These are phyloP conservation scores for Andricus grossulariae DNA, from an alignment of 1,140 invertebrate species.

Conservation along the genomic window DNA sequence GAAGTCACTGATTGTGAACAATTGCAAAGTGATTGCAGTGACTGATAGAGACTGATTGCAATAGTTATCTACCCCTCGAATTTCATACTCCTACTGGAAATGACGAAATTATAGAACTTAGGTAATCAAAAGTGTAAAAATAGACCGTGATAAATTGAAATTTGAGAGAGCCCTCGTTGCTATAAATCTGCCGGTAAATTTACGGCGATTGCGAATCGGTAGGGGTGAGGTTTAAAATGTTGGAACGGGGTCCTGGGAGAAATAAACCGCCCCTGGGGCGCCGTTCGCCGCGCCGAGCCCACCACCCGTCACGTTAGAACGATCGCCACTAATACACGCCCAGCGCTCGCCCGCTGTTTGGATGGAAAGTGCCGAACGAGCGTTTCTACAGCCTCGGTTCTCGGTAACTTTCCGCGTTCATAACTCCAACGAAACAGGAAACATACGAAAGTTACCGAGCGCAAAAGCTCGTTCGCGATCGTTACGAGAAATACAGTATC, in stretches of 20 bases:
- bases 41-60: too few relatives aligned
- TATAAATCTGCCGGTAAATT: constrained; percentile 24
- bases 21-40: too few relatives aligned
- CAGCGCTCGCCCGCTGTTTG: constrained; percentile 47
- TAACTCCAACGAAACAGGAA: constrained; percentile 41
- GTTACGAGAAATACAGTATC: neutral
- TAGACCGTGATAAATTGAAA: neutral
- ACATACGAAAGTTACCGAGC: constrained; percentile 37
- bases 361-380: constrained; percentile 64
- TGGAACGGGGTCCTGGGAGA: constrained; percentile 11
- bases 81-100: too few relatives aligned
- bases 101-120: too few relatives aligned
- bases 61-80: too few relatives aligned
- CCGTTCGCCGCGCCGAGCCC: constrained; percentile 37
- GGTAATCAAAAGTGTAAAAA: too few relatives aligned
- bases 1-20: too few relatives aligned
- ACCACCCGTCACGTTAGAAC: constrained; percentile 45
- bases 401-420: constrained; percentile 58
- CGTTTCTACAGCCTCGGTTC: constrained; percentile 45
- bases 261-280: constrained; percentile 9
- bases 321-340: constrained; percentile 48
- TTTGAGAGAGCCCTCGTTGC: neutral
- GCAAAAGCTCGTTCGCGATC: constrained; percentile 26
- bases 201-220: constrained; percentile 21
- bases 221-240: constrained; percentile 18